Percentiles rank a stretch among this genome's conserved stretches.
Conservation (phyloP, 2,888 invertebrate species). For the Strigamia crassipes region DNA sequence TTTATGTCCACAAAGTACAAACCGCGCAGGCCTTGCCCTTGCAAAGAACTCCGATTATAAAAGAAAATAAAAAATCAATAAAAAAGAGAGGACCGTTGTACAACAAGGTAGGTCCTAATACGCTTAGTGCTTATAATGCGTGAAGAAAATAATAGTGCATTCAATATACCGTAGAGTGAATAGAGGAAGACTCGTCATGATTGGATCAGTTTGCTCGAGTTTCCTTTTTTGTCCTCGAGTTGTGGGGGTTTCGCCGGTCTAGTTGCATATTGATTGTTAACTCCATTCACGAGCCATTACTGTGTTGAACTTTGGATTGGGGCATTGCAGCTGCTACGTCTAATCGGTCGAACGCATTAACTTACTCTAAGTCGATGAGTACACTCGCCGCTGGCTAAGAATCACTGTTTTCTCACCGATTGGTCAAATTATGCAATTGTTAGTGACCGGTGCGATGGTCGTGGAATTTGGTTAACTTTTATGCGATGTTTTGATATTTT, state of each 20-base stretch:
- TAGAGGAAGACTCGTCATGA: constrained; percentile 2
- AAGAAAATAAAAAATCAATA: background rate
- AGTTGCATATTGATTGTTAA: constrained; percentile 5
- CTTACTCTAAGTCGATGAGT: constrained; percentile 33
- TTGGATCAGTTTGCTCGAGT: constrained; percentile 42
- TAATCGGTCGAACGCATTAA: constrained; percentile 40
- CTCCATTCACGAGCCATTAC: constrained; percentile 34
- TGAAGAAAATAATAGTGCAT: constrained; percentile 25
- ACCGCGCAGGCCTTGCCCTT: background rate
- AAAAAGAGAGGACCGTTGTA: background rate
- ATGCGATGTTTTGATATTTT: background rate
- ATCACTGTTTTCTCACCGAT: background rate
- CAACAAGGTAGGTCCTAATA: constrained; percentile 8
- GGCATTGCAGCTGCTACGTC: constrained; percentile 32
- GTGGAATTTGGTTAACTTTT: too few relatives aligned
- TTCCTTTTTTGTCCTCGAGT: constrained; percentile 29
- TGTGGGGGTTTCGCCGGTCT: constrained; percentile 22
- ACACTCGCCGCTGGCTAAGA: constrained; percentile 26
- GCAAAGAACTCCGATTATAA: constrained; percentile 23
- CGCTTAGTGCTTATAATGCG: constrained; percentile 33
- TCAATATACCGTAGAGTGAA: background rate
- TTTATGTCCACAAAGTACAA: constrained; percentile 10
- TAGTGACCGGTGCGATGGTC: too few relatives aligned
- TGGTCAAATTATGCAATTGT: background rate
- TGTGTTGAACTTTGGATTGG: constrained; percentile 35